Evolutionary conservation across 2,113 vertebrate species (phyloP).

Genomic region (Aptenodytes forsteri): DNA sequence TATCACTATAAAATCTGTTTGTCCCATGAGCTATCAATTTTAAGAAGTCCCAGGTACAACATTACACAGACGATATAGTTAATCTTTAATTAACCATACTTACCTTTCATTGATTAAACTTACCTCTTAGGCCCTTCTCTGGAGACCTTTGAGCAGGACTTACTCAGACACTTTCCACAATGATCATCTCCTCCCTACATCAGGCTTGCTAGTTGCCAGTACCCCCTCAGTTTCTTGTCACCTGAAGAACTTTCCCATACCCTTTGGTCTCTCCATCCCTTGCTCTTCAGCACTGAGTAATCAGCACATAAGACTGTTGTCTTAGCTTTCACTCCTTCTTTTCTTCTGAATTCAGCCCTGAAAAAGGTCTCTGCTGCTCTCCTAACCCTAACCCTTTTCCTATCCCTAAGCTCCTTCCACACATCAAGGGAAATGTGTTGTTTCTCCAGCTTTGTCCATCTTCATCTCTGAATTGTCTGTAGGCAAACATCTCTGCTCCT

Average conservation of each 20-base stretch:
- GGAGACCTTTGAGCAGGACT: not conserved
- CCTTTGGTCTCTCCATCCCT: not conserved
- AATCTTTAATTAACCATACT: not conserved
- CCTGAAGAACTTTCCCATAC: not conserved
- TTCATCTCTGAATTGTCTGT: not conserved
- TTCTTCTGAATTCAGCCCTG: not conserved
- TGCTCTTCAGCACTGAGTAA: not conserved
- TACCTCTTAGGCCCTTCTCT: not conserved
- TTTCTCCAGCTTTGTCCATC: not conserved
- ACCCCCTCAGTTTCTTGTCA: not conserved
- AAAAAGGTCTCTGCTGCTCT: not conserved
- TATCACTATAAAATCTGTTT: not conserved
- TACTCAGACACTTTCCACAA: not conserved
- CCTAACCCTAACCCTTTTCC: not conserved
- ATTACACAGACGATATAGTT: not conserved
- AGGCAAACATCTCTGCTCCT: not conserved
- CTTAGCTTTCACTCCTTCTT: not conserved
- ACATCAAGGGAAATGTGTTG: not conserved
- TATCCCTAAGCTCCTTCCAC: not conserved
- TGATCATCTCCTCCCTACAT: not conserved
- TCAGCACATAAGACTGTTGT: not conserved
- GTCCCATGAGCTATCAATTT: not conserved
- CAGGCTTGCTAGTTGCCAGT: not conserved
- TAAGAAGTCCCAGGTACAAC: not conserved
- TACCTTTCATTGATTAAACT: not conserved